Base-by-base conservation (phyloP, 2,113 vertebrate species). In the Scomber colias region DNA sequence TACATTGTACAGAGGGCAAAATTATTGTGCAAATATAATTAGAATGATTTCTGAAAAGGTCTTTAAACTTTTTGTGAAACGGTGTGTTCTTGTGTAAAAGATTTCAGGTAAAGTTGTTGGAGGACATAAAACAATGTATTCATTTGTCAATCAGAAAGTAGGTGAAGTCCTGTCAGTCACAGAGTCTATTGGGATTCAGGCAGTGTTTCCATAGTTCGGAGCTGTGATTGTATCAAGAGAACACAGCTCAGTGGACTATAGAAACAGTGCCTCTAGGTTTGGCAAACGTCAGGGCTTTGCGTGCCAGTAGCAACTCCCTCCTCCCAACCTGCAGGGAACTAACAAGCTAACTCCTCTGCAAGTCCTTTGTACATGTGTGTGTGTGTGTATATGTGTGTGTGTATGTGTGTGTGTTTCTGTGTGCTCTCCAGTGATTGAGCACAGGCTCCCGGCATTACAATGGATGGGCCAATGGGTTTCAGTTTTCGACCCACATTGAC, bases 231-330 rank as follows among this genome's bases (percentile, higher is more conserved):
- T 88, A 85, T 85, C 69, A 16, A 35, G 70, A 66, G 64, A 90
- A 69, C 77, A 73, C 82, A 62, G 75, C 81, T 82, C 55, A 77
- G 81, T 0, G 17, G 53, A 77, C 92, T 81, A 81, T 73, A 88
- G 90, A 90, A 86, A 83, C 66, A 55, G 77, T 63, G 84, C 87
- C 87, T 88, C 80, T 77, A 68, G 51, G 60, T 89, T 91, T 93
- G 90, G 93, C 89, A 57, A 76, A 89, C 15, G 77, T 83, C 67
- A 77, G 85, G 85, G 61, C 57, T 84, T 71, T 88, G 71, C 8
- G 3, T 87, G 91, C 92, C 91, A 92, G 82, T 44, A 85, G 81
- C 15, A 66, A 75, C 68, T 86, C 90, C 86, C 87, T 83, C 85
- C 92, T 92, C 87, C 90, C 86, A 83, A 79, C 66, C 87, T 84